These are phyloP conservation scores for Dyspetes luteomarginatus DNA, from an alignment of 2,888 invertebrate genomes.

Conservation along the genomic window DNA sequence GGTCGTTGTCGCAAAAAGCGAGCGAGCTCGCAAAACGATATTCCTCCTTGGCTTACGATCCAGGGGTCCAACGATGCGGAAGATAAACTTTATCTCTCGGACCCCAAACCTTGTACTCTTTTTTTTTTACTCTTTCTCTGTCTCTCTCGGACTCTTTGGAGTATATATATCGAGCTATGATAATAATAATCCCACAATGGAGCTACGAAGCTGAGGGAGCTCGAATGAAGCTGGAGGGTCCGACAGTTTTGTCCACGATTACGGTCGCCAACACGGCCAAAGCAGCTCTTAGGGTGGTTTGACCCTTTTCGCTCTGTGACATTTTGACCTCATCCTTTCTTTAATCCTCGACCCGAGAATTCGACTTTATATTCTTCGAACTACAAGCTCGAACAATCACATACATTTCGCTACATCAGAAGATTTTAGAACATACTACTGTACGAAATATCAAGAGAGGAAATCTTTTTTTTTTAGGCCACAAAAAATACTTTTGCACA, in stretches of 20 bases:
- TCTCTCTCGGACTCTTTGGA: background rate
- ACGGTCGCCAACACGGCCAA: slow-evolving; percentile 41
- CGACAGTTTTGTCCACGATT: slow-evolving; percentile 53
- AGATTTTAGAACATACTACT: too few species aligned
- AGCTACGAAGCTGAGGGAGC: slow-evolving; percentile 5
- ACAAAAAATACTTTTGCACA: too few species aligned
- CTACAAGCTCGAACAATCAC: slow-evolving; percentile 33
- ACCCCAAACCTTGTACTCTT: background rate
- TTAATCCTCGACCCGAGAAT: slow-evolving; percentile 2
- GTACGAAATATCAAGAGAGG: too few species aligned
- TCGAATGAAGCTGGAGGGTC: slow-evolving; percentile 40
- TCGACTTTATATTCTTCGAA: slow-evolving; percentile 29
- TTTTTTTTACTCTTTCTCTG: background rate
- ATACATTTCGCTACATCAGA: background rate
- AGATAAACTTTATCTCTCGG: slow-evolving; percentile 57
- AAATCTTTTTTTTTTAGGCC: too few species aligned
- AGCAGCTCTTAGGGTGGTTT: slow-evolving; percentile 52
- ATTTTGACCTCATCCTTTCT: slow-evolving; percentile 16
- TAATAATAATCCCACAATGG: slow-evolving; percentile 48
- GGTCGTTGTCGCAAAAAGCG: slow-evolving; percentile 31
- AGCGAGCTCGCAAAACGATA: slow-evolving; percentile 40
- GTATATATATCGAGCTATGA: slow-evolving; percentile 40
- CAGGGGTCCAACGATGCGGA: slow-evolving; percentile 38
- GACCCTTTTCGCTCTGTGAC: slow-evolving; percentile 51
- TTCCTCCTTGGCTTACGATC: slow-evolving; percentile 57